Evolutionary conservation across 2,113 vertebrate genomes (phyloP), one percentile per base, ranked within the genome.

Genomic region (Heteronetta atricapilla): DNA sequence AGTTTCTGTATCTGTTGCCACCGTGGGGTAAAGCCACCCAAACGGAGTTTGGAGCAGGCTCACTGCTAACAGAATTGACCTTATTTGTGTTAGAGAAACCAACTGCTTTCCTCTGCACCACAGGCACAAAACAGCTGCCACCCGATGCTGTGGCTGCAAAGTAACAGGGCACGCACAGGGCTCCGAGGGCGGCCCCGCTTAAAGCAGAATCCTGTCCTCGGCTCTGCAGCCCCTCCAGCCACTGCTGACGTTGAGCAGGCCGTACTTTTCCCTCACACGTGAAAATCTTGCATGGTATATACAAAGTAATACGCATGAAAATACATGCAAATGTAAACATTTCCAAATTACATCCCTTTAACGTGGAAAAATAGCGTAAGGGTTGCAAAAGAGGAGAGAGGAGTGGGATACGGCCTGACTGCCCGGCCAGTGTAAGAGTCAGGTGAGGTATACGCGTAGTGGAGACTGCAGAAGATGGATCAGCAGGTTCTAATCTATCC

Each of bases 401-500:
- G 15, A 58, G 58, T 63, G 42, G 8, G 10, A 16, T 3, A 21
- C 2, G 9, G 28, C 63, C 46, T 38, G n/a, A 72, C 29, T 31
- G 10, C 23, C 69, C 4, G 0, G 29, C 58, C 64, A 23, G 19
- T 38, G 56, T 23, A 46, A 31, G 16, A 0, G 3, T 10, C 52
- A 73, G 79, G 28, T 5, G 9, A 69, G 20, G 80, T 11, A 36
- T 42, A 14, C 56, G 14, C 28, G 28, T 3, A 46, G 53, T 50
- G 64, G 69, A 88, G 73, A 84, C 46, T 33, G 21, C 0, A 17
- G 68, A 44, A 67, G 29, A 38, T 17, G 13, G 63, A 88, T 52
- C 81, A 62, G 74, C 50, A 88, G 83, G 79, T 93, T 60, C 59
- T 53, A 72, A 59, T 82, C 83, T 75, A 63, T 78, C 77, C 79